Evolutionary conservation across 2,888 invertebrate species (phyloP).

Genomic region (Lottia gigantea): DNA sequence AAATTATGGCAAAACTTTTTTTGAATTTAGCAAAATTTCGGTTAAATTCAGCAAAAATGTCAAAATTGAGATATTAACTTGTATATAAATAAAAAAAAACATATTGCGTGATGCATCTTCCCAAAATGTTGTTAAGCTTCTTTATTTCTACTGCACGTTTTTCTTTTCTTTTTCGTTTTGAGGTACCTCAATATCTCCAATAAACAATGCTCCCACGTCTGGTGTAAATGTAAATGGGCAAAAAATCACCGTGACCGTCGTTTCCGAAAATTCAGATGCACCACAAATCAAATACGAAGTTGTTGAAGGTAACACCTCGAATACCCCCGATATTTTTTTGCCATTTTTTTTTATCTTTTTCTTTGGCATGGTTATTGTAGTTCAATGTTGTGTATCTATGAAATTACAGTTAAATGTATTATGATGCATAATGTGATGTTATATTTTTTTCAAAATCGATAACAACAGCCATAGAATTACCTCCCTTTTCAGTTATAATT

Average conservation of each 20-base stretch:
- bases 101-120: background rate
- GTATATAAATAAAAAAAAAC: background rate
- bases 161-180: slow-evolving; percentile 14
- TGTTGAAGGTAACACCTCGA: background rate
- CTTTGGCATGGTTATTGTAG: too few species aligned
- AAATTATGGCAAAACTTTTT: background rate
- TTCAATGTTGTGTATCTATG: too few species aligned
- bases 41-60: background rate
- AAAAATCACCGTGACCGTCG: background rate
- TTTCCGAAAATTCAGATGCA: background rate
- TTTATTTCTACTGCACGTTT: slow-evolving; percentile 14
- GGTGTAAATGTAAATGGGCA: background rate
- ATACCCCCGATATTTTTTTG: too few species aligned
- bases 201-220: slow-evolving; percentile 11
- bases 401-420: too few species aligned
- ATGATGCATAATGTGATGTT: too few species aligned
- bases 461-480: too few species aligned
- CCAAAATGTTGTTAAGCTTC: background rate
- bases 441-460: too few species aligned
- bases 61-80: background rate
- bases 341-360: too few species aligned
- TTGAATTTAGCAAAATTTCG: too few species aligned
- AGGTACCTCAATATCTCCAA: slow-evolving; percentile 18
- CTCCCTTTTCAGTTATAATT: background rate
- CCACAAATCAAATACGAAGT: slow-evolving; percentile 4